These are phyloP conservation scores for Micrasema minimum DNA, from an alignment of 1,140 invertebrate genomes.

Conservation along the genomic window DNA sequence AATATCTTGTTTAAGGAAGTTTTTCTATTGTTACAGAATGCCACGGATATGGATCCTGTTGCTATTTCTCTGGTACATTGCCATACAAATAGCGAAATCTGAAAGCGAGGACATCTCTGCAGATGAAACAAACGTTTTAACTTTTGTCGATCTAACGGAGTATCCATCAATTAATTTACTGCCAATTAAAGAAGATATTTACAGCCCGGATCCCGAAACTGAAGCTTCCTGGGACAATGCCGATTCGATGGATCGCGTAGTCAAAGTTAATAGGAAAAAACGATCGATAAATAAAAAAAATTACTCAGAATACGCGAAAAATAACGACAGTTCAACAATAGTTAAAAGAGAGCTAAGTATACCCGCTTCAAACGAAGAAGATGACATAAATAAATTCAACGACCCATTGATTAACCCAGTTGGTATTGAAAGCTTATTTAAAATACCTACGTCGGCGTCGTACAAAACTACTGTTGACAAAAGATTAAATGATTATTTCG, in stretches of 20 bases:
- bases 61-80: slow-evolving; percentile 42
- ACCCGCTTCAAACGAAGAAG: background rate
- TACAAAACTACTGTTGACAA: background rate
- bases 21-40: slow-evolving; percentile 44
- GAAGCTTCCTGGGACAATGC: slow-evolving; percentile 4
- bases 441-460: too few relatives aligned
- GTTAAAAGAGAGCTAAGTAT: slow-evolving; percentile 4
- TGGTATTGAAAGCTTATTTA: too few relatives aligned
- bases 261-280: slow-evolving; percentile 10
- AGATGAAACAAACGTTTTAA: background rate
- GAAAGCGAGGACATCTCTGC: slow-evolving; percentile 7
- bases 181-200: slow-evolving; percentile 18
- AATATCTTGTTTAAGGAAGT: background rate
- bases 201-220: slow-evolving; percentile 6
- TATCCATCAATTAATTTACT: background rate
- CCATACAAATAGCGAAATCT: slow-evolving; percentile 29
- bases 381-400: too few relatives aligned
- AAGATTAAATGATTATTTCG: slow-evolving; percentile 2
- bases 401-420: too few relatives aligned
- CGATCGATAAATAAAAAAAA: background rate
- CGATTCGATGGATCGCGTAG: background rate
- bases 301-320: background rate
- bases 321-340: background rate
- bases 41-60: slow-evolving; percentile 44
- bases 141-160: background rate